Evolutionary conservation across 2,113 vertebrate species (phyloP).

Genomic region (Electrona antarctica): DNA sequence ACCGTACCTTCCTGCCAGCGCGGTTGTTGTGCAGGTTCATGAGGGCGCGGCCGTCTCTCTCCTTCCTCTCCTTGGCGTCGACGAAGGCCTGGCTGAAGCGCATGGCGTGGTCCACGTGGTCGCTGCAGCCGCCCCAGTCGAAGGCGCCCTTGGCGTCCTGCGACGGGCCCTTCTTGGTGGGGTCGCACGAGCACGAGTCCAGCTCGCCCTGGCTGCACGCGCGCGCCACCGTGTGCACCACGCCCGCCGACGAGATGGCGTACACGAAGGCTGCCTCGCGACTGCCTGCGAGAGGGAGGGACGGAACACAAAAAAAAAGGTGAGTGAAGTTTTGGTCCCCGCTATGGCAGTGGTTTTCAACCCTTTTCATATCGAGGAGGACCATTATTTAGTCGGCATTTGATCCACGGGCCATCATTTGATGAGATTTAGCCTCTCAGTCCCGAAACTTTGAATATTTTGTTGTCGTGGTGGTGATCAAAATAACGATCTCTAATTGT

Average conservation of each 20-base stretch:
- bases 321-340: not conserved
- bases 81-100: constrained; percentile 90
- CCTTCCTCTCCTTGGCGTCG: constrained; percentile 90
- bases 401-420: too few relatives aligned
- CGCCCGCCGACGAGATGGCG: constrained; percentile 94
- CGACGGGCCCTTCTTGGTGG: constrained; percentile 88
- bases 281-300: constrained; percentile 80
- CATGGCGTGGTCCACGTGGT: constrained; percentile 92
- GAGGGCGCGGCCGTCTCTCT: constrained; percentile 89
- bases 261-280: constrained; percentile 95
- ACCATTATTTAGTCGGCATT: too few relatives aligned
- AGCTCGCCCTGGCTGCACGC: constrained; percentile 95
- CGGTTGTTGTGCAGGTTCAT: constrained; percentile 98
- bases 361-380: too few relatives aligned
- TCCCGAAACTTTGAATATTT: too few relatives aligned
- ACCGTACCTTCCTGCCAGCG: constrained; percentile 89
- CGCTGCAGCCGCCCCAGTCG: constrained; percentile 96
- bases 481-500: too few relatives aligned
- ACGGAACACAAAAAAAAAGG: not conserved
- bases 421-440: too few relatives aligned
- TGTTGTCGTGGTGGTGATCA: too few relatives aligned
- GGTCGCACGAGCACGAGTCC: constrained; percentile 94
- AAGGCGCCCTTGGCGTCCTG: constrained; percentile 88
- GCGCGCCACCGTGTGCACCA: constrained; percentile 92
- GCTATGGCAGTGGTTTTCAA: too few relatives aligned